These are phyloP conservation scores for Xestia rhomboidea DNA, from an alignment of 2,888 invertebrate species.

Conservation along the genomic window DNA sequence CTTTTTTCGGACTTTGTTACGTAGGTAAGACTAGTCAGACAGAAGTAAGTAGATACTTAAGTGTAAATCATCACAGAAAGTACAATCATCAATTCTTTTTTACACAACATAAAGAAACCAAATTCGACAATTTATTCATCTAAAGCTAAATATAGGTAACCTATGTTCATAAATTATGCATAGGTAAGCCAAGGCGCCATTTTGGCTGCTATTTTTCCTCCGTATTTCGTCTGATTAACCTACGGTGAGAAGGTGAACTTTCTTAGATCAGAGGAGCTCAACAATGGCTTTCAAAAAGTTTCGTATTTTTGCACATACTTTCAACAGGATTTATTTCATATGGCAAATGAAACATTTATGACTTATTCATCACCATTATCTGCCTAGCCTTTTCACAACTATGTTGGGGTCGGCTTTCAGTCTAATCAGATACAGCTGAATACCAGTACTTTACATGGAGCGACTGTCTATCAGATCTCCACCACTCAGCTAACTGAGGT, in stretches of 20 bases:
- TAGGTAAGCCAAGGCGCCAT: not conserved
- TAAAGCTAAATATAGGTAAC: too few species aligned
- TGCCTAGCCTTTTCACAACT: too few species aligned
- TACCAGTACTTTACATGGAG: too few species aligned
- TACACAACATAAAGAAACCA: not conserved
- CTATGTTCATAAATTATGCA: conserved; percentile 10
- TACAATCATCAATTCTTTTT: not conserved
- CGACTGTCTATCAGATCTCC: too few species aligned
- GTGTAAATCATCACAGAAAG: not conserved
- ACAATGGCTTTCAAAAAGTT: not conserved
- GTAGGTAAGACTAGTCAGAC: not conserved
- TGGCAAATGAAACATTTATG: too few species aligned
- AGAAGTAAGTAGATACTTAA: not conserved
- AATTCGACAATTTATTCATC: conserved; percentile 6
- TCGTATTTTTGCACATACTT: not conserved
- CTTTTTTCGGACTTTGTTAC: too few species aligned
- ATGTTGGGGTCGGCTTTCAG: too few species aligned
- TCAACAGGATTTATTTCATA: not conserved
- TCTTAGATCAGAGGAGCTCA: not conserved
- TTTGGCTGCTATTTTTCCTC: not conserved
- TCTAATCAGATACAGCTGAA: too few species aligned
- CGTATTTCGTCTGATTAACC: not conserved
- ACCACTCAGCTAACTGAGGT: too few species aligned
- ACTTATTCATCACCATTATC: too few species aligned
- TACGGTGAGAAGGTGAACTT: not conserved